Percentiles rank a stretch among this genome's conserved stretches.
phyloP scores from a whole-genome alignment of 2,797 vertebrate genomes.

The Pelodytes ibericus region DNA sequence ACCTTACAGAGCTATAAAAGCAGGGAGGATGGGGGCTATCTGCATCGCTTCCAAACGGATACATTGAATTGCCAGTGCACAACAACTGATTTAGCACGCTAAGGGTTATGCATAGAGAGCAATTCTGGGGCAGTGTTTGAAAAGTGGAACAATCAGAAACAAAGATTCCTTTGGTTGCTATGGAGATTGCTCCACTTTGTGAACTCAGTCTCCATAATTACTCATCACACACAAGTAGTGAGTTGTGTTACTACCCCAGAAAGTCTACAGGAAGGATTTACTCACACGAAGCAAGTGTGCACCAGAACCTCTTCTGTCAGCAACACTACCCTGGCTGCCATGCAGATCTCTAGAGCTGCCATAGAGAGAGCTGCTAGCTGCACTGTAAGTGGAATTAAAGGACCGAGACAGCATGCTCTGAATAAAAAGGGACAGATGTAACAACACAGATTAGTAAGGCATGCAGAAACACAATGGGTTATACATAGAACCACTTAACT shows the following conservation, averaged over 20 bases:
- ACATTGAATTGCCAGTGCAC: no score
- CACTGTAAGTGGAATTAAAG: conserved; percentile 91
- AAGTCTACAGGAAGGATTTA: conserved; percentile 68
- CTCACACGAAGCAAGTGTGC: conserved; percentile 89
- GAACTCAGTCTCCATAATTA: neutral
- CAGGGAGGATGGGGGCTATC: no score
- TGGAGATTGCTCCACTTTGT: no score
- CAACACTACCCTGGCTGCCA: conserved; percentile 91
- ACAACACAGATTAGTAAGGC: conserved; percentile 80
- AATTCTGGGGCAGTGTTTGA: no score
- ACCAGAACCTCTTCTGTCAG: conserved; percentile 88
- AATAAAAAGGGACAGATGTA: conserved; percentile 85
- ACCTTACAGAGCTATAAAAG: no score
- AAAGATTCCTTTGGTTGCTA: no score
- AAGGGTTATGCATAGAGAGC: no score
- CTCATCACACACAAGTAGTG: no score
- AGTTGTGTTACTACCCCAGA: conserved; percentile 59
- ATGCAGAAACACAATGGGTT: conserved; percentile 78
- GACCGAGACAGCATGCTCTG: conserved; percentile 96
- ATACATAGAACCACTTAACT: conserved; percentile 66
- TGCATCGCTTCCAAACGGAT: no score
- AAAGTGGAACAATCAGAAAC: no score
- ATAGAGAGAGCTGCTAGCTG: conserved; percentile 88
- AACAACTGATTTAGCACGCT: no score
- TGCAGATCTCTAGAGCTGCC: conserved; percentile 94